A percentile compares a stretch with the other conserved stretches of the same genome.
phyloP scores from a whole-genome alignment of 2,113 vertebrate species.

The Lamprologus lemairii region DNA sequence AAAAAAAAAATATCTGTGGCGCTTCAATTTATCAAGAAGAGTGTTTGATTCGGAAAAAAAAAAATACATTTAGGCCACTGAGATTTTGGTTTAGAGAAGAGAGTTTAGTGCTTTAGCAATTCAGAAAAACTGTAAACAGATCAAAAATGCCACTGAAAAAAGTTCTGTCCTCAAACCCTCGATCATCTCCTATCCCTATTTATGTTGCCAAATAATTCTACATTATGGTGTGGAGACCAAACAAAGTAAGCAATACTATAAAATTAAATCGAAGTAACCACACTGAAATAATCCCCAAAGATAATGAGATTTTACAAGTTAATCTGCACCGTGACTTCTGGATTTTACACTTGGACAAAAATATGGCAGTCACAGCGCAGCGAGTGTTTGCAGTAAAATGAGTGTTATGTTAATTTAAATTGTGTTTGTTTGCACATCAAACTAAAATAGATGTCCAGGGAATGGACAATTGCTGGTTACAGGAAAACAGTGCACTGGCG shows the following conservation, averaged over 20 bases:
- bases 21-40: constrained; percentile 10
- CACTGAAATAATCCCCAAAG: neutral
- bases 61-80: neutral
- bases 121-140: neutral
- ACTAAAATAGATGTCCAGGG: neutral
- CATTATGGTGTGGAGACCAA: neutral
- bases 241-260: neutral
- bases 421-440: neutral
- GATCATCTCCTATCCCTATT: neutral
- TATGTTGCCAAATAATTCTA: neutral
- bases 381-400: neutral
- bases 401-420: neutral
- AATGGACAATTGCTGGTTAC: neutral
- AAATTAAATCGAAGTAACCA: neutral
- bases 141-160: neutral
- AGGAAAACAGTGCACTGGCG: neutral
- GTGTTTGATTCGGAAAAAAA: rapidly evolving
- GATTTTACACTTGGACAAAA: neutral
- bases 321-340: neutral
- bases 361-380: neutral
- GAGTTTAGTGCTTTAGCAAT: neutral
- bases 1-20: neutral
- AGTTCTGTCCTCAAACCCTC: neutral
- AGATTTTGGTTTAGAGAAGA: neutral
- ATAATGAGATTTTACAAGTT: neutral